Conservation (phyloP, 1,140 invertebrate species). For the roundworm (Caenorhabditis elegans) region DNA sequence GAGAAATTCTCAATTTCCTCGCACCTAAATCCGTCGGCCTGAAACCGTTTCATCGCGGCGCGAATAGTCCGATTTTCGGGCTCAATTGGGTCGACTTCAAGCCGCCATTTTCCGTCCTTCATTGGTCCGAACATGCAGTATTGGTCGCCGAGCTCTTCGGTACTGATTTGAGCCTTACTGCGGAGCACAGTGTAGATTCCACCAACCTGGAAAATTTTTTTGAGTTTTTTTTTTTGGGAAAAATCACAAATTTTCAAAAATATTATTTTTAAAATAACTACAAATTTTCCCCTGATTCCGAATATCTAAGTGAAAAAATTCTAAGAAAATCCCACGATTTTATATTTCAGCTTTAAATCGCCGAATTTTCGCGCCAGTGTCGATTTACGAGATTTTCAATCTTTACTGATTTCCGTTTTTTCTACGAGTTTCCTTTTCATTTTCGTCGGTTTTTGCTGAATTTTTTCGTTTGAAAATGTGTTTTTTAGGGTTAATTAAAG, state of each 20-base stretch:
- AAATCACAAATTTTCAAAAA: not conserved
- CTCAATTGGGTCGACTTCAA: slow-evolving; percentile 86
- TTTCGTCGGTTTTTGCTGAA: too few relatives aligned
- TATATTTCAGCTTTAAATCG: too few relatives aligned
- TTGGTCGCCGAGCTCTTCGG: slow-evolving; percentile 96
- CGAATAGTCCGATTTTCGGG: slow-evolving; percentile 77
- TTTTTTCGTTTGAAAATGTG: too few relatives aligned
- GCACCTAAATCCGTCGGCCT: slow-evolving; percentile 86
- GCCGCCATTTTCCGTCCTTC: slow-evolving; percentile 87
- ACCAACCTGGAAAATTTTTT: slow-evolving; percentile 75
- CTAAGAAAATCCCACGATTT: too few relatives aligned
- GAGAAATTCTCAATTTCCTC: slow-evolving; percentile 34
- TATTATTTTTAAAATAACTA: too few relatives aligned
- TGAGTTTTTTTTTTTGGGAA: not conserved
- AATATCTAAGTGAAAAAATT: too few relatives aligned
- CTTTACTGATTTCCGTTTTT: too few relatives aligned
- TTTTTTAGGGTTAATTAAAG: too few relatives aligned
- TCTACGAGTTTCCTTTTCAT: too few relatives aligned
- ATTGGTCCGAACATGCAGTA: slow-evolving; percentile 91
- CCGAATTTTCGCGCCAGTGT: too few relatives aligned
- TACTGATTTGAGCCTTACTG: slow-evolving; percentile 95
- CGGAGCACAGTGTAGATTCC: slow-evolving; percentile 98
- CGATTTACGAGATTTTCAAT: too few relatives aligned
- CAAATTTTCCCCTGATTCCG: too few relatives aligned
- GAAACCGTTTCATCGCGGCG: slow-evolving; percentile 79